These are phyloP conservation scores for Limnephilus rhombicus DNA, from an alignment of 2,888 invertebrate species.

Conservation along the genomic window DNA sequence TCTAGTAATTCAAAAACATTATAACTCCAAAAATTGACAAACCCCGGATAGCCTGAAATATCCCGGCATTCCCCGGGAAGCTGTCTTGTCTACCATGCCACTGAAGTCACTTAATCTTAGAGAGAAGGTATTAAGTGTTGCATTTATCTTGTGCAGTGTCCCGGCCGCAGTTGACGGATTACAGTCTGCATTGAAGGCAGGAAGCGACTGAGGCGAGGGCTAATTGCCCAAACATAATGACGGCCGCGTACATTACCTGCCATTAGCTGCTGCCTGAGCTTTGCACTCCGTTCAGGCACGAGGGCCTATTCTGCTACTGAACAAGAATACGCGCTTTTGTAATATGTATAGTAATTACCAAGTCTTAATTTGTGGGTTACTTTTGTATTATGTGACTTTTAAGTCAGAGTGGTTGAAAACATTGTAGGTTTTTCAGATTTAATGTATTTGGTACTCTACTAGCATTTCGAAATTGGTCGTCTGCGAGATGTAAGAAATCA, in stretches of 20 bases:
- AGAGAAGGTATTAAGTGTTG: neutral
- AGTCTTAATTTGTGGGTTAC: neutral
- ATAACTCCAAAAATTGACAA: neutral
- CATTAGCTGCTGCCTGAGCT: neutral
- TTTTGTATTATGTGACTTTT: neutral
- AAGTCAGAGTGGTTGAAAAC: neutral
- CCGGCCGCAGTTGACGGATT: neutral
- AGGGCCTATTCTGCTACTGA: neutral
- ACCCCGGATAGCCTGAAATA: neutral
- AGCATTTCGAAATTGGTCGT: too few species aligned
- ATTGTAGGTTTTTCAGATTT: neutral
- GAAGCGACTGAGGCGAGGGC: constrained; percentile 3
- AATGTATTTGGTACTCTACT: neutral
- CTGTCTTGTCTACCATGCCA: neutral
- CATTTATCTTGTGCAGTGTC: neutral
- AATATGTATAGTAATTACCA: neutral
- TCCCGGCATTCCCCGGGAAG: neutral
- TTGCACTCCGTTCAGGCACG: constrained; percentile 18
- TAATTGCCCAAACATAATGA: constrained; percentile 24
- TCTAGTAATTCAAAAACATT: too few species aligned
- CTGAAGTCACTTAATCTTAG: neutral
- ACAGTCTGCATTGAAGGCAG: constrained; percentile 8
- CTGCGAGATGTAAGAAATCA: too few species aligned
- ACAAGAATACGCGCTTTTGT: neutral
- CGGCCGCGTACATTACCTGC: neutral